These are phyloP conservation scores for Montipora capitata DNA, from an alignment of 92 coral and sea anemone species.

Conservation along the genomic window DNA sequence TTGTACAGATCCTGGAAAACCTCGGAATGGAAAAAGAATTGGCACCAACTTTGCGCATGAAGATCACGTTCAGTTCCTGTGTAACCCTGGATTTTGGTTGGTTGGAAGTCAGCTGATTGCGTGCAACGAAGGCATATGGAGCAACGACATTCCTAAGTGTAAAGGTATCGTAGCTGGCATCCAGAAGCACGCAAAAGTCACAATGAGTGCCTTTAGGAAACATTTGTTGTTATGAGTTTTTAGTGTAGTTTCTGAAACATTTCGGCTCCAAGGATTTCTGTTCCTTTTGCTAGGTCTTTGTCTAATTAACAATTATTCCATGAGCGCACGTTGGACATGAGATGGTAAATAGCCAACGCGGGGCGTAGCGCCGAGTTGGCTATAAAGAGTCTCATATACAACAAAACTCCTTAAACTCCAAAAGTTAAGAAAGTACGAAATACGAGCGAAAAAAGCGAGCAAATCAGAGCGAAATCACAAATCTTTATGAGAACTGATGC, in stretches of 20 bases:
- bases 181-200: background rate
- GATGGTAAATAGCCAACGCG: no score
- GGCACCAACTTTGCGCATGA: slow-evolving; percentile 46
- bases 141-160: slow-evolving; percentile 63
- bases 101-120: slow-evolving; percentile 66
- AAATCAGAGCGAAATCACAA: no score
- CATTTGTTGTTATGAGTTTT: background rate
- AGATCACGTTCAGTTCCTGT: slow-evolving; percentile 42
- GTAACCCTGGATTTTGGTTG: slow-evolving; percentile 72
- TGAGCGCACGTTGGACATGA: no score
- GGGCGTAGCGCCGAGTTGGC: no score
- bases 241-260: background rate
- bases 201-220: background rate
- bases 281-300: no score
- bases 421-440: no score
- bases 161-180: slow-evolving; percentile 18
- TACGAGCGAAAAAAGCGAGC: no score
- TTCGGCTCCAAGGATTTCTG: no score
- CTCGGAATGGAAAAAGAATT: slow-evolving; percentile 15
- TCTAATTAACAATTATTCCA: no score
- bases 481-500: no score
- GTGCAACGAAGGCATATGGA: slow-evolving; percentile 80
- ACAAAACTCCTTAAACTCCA: no score
- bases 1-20: slow-evolving; percentile 44
- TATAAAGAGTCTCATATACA: no score